phyloP scores from a whole-genome alignment of 1,140 invertebrate species.

The Dufourea novaeangliae region DNA sequence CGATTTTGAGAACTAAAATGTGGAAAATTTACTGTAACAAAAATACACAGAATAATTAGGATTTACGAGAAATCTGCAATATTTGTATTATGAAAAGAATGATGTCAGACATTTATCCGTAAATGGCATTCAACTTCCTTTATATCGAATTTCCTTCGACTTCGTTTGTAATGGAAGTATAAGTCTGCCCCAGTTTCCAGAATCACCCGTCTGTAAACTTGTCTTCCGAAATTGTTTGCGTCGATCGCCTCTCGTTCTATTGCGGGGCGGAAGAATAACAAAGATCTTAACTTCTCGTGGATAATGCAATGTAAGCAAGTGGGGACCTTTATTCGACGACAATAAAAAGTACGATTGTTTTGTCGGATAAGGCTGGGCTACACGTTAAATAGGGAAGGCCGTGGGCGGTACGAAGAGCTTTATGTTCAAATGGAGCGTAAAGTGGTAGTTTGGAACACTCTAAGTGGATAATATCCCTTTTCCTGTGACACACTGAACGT shows the following conservation, averaged over 20 bases:
- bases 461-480: slow-evolving; percentile 78
- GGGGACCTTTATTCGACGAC: neutral
- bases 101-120: too few species aligned
- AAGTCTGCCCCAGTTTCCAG: neutral
- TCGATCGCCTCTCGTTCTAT: neutral
- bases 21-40: too few species aligned
- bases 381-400: slow-evolving; percentile 65
- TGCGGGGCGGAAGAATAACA: neutral
- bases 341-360: slow-evolving; percentile 33
- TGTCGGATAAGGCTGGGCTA: slow-evolving; percentile 38
- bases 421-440: slow-evolving; percentile 72
- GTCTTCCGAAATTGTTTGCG: neutral
- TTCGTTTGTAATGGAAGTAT: too few species aligned
- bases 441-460: slow-evolving; percentile 70
- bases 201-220: neutral
- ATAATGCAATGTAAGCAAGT: neutral
- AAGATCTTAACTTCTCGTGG: neutral
- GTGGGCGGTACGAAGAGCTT: slow-evolving; percentile 65
- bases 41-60: too few species aligned
- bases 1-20: too few species aligned
- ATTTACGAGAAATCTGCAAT: too few species aligned
- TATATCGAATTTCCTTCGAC: neutral
- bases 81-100: too few species aligned
- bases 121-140: neutral
- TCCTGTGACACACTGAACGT: slow-evolving; percentile 73